Base-by-base conservation (phyloP, 2,797 vertebrate species). In the Cuniculus paca region DNA sequence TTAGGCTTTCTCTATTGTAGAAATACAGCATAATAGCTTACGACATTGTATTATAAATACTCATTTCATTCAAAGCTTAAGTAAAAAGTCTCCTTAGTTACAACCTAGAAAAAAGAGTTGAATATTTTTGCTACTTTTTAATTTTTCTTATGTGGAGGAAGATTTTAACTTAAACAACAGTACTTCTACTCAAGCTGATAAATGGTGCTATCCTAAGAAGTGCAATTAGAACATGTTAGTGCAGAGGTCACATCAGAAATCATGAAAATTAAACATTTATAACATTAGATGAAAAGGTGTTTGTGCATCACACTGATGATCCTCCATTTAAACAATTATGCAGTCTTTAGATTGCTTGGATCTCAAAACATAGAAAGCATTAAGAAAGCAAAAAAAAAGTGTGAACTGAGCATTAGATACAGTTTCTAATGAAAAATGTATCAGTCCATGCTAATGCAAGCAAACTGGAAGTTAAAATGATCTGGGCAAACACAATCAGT, bases 351-450 rank as follows among this genome's bases (percentile, higher is more conserved):
- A 92, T 77, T 94, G 58, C 28, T 91, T 93, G 4, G 26, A 24
- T 92, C 86, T 98, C 86, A 75, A 97, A 97, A 97, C 85, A 95
- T 17, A 68, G 68, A 96, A 87, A 78, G 83, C 36, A 97, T 96
- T 95, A 95, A 91, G 81, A 89, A 92, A 48, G 63, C 26, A 96
- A 95, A 97, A 97, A 97, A 93, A 96, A 97, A 91, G 86, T 96
- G 92, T 81, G 84, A 97, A 97, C 94, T 96, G 81, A 96, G 17
- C 58, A 92, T 95, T 95, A 95, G 61, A 79, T 45, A 26, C 45
- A 91, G 48, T 97, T 96, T 97, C 61, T 88, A 58, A 80, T 96
- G 54, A 94, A 98, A 97, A 97, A 88, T 91, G 34, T 48, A 68
- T 95, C 95, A 95, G 48, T 77, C 93, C 2, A 61, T 87, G 6